A percentile compares a stretch with the other conserved stretches of the same genome.
Evolutionary conservation across 2,797 vertebrate species (phyloP).

Genomic region (Sebastes kiyomatsui): DNA sequence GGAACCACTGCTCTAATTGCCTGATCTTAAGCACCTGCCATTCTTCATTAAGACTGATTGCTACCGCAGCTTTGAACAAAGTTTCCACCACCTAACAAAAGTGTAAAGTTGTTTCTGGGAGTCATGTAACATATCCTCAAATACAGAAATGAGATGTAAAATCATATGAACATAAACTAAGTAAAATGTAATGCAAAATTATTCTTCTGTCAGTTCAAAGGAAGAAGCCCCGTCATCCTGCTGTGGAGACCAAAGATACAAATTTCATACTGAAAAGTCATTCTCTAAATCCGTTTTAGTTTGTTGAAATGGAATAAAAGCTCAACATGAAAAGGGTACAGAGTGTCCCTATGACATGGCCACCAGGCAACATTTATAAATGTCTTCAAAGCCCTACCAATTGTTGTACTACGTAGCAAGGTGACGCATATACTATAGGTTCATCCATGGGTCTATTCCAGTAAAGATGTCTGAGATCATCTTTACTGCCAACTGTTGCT

Average conservation of each 20-base stretch:
- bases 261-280: background rate
- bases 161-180: background rate
- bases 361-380: background rate
- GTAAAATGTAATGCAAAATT: background rate
- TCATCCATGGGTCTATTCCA: background rate
- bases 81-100: background rate
- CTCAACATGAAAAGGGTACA: background rate
- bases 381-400: background rate
- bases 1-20: too few species aligned
- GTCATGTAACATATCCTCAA: background rate
- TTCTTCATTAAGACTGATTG: background rate
- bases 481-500: conserved; percentile 17
- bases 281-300: background rate
- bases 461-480: conserved; percentile 13
- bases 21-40: background rate
- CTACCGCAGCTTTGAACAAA: background rate
- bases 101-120: background rate
- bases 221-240: background rate
- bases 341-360: background rate
- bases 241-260: background rate
- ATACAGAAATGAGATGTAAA: background rate
- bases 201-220: background rate
- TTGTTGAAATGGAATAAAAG: background rate
- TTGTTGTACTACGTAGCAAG: background rate
- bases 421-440: background rate